These are phyloP conservation scores for Trachelus stipa DNA, from an alignment of 2,888 invertebrate species.

Conservation along the genomic window DNA sequence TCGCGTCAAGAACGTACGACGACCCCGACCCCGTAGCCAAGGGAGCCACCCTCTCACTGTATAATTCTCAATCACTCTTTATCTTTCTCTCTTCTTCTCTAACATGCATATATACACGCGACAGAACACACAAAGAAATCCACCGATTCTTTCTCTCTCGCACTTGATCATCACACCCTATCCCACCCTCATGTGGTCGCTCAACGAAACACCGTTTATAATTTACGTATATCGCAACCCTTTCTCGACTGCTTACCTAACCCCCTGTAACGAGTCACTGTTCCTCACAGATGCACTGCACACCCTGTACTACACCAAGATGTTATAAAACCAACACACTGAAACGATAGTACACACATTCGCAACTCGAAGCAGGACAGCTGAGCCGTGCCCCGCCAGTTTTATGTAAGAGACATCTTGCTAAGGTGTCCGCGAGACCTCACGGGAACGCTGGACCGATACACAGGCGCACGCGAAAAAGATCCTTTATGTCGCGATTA, in stretches of 20 bases:
- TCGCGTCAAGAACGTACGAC: constrained; percentile 63
- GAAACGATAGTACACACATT: constrained; percentile 17
- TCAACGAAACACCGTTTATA: not conserved
- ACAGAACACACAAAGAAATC: constrained; percentile 15
- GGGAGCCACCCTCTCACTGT: constrained; percentile 31
- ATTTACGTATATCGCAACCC: not conserved
- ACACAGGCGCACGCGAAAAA: constrained; percentile 10
- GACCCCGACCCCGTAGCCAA: constrained; percentile 54
- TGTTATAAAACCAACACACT: not conserved
- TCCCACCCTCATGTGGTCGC: not conserved
- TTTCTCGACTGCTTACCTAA: constrained; percentile 2
- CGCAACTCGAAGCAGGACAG: constrained; percentile 48
- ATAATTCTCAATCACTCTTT: not conserved
- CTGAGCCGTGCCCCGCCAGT: constrained; percentile 48
- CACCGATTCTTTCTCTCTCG: not conserved
- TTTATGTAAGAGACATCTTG: constrained; percentile 46
- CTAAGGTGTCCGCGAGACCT: constrained; percentile 17
- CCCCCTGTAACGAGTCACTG: constrained; percentile 19
- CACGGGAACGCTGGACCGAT: constrained; percentile 10
- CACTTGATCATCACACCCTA: constrained; percentile 15
- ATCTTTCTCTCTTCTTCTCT: constrained; percentile 24
- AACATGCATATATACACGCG: constrained; percentile 7
- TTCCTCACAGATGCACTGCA: constrained; percentile 24
- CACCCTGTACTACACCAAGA: constrained; percentile 11
- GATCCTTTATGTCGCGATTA: constrained; percentile 24